Base-by-base conservation (phyloP, 2,113 vertebrate species). In the Phalacrocorax pelagicus region DNA sequence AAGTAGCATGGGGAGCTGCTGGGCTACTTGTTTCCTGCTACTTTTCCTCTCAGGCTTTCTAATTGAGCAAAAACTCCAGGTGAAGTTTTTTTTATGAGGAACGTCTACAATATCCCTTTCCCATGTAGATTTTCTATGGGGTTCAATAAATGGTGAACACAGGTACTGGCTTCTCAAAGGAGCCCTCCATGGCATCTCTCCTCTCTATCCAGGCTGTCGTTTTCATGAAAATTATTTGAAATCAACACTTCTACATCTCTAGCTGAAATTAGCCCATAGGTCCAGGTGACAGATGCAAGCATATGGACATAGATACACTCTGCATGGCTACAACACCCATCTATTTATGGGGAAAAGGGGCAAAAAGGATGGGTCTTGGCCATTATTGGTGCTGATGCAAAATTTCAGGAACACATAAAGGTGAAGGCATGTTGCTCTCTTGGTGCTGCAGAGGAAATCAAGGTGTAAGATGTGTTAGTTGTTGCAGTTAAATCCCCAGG, bases 31-130 rank as follows among this genome's bases (percentile, higher is more conserved):
- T 55, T 91, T 77, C 36, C 49, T 67, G 12, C 10, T 0, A 0
- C 9, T 77, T 75, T 47, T 12, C 34, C 57, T 63, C 29, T 63
- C 34, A 70, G 15, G 26, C 18, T 69, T 81, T 83, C 44, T 40
- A 85, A 32, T 8, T 0, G 0, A 71, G 30, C 29, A 23, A 12
- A 44, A 86, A 54, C 10, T 84, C 11, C 7, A 23, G 24, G 14
- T n/a, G 10, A 92, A 79, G 49, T 17, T 46, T 86, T 70, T 83
- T 77, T 65, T 6, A 19, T 23, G 5, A 80, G 27, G 30, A 70
- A 81, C 17, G 73, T 36, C 30, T 27, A 52, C 83, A 79, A 79
- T 40, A 46, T 0, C 34, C 24, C 26, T 84, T 57, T 75, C 20
- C 44, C 10, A 6, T 44, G 23, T 21, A 47, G 3, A 24, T 86